phyloP scores from a whole-genome alignment of 2,797 vertebrate species.

The Brachyalestes nurse region DNA sequence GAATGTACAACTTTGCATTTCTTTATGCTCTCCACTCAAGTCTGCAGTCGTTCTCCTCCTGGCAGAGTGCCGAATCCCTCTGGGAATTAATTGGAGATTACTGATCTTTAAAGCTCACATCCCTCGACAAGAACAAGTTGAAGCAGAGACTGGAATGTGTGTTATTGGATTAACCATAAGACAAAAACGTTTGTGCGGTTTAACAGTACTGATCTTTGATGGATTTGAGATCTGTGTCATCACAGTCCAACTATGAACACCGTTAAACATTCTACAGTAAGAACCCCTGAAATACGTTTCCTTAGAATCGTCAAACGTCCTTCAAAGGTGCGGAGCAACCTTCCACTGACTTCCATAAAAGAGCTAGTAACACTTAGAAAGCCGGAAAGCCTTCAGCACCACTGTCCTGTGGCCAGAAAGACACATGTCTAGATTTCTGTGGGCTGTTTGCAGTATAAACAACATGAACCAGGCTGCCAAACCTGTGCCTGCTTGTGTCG shows the following conservation, averaged over 20 bases:
- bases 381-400: slow-evolving; percentile 1
- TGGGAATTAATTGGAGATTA: slow-evolving; percentile 64
- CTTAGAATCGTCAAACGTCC: too few relatives aligned
- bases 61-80: slow-evolving; percentile 21
- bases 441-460: slow-evolving; percentile 69
- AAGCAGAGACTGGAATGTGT: slow-evolving; percentile 62
- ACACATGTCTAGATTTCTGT: slow-evolving; percentile 53
- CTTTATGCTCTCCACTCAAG: slow-evolving; percentile 25
- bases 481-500: slow-evolving; percentile 48
- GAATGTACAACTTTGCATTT: neutral
- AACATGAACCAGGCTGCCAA: slow-evolving; percentile 49
- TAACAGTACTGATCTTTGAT: slow-evolving; percentile 62
- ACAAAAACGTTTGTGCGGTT: slow-evolving; percentile 67
- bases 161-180: slow-evolving; percentile 70
- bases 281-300: too few relatives aligned
- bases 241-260: neutral
- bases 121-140: slow-evolving; percentile 60
- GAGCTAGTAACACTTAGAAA: slow-evolving; percentile 34
- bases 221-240: slow-evolving; percentile 9
- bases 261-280: too few relatives aligned
- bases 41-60: slow-evolving; percentile 36
- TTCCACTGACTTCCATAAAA: slow-evolving; percentile 4
- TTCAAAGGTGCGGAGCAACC: neutral
- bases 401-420: slow-evolving; percentile 41
- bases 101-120: slow-evolving; percentile 62